Evolutionary conservation across 2,113 vertebrate species (phyloP).

Genomic region (Labeo rohita): DNA sequence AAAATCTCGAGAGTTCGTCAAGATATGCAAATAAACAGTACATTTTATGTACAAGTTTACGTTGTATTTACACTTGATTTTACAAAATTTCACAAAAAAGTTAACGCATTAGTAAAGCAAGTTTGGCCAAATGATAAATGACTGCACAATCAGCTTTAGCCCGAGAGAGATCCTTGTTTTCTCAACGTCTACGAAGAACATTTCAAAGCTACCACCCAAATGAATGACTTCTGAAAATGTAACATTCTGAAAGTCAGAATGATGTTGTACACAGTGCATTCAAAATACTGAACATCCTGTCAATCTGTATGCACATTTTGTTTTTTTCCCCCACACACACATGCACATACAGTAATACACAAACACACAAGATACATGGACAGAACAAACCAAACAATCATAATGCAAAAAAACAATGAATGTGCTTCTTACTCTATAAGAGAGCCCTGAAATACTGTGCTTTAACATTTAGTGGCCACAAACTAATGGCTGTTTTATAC

Average conservation of each 20-base stretch:
- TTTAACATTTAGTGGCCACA: neutral
- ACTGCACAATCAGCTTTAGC: constrained; percentile 49
- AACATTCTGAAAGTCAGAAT: neutral
- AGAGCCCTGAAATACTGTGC: constrained; percentile 19
- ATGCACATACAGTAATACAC: neutral
- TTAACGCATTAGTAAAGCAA: constrained; percentile 57
- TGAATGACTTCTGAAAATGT: neutral
- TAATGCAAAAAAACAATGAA: neutral
- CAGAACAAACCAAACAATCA: neutral
- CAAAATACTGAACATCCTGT: neutral
- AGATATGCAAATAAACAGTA: constrained; percentile 60
- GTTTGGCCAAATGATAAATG: constrained; percentile 45
- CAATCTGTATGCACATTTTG: neutral
- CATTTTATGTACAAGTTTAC: constrained; percentile 61
- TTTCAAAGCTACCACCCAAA: neutral
- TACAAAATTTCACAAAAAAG: constrained; percentile 62
- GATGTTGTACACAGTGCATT: neutral
- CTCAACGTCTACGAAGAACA: neutral
- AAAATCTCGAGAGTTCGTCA: constrained; percentile 59
- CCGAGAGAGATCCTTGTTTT: constrained; percentile 45
- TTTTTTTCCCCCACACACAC: neutral
- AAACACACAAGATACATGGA: neutral
- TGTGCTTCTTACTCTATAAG: neutral
- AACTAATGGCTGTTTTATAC: neutral
- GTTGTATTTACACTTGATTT: constrained; percentile 70